These are phyloP conservation scores for Scaptodrosophila lebanonensis DNA, from an alignment of 1,140 invertebrate species.

Conservation along the genomic window DNA sequence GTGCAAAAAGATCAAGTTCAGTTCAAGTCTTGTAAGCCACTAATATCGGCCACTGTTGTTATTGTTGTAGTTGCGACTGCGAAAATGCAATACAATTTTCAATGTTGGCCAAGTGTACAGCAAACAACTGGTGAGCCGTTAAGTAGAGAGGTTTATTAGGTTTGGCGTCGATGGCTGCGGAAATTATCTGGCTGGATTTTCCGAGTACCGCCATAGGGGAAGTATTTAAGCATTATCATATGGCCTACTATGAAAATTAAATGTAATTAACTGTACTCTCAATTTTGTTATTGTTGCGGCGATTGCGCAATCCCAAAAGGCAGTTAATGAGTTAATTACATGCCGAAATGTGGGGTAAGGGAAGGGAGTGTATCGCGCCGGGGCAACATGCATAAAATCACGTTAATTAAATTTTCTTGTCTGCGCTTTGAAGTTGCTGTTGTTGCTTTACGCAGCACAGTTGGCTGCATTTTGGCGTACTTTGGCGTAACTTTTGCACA, in stretches of 20 bases:
- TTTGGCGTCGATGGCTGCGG: slow-evolving; percentile 24
- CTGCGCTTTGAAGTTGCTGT: neutral
- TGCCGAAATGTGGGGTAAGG: slow-evolving; percentile 8
- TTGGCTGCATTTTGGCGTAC: slow-evolving; percentile 25
- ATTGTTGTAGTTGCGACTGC: too few relatives aligned
- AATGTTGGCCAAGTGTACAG: too few relatives aligned
- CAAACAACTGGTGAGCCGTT: too few relatives aligned
- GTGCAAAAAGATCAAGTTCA: too few relatives aligned
- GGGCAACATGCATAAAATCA: slow-evolving; percentile 27
- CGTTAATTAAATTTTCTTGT: slow-evolving; percentile 12
- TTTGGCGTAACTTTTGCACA: neutral
- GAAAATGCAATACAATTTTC: too few relatives aligned
- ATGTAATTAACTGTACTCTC: slow-evolving; percentile 50
- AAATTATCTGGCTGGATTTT: slow-evolving; percentile 41
- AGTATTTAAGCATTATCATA: slow-evolving; percentile 26
- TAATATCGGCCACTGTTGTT: too few relatives aligned
- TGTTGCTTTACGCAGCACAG: slow-evolving; percentile 8
- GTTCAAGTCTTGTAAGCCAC: too few relatives aligned
- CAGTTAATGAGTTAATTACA: slow-evolving; percentile 37
- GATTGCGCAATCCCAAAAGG: slow-evolving; percentile 42
- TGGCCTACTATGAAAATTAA: slow-evolving; percentile 63
- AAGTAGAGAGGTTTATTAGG: slow-evolving; percentile 44
- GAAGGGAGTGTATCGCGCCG: neutral
- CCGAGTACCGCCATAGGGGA: slow-evolving; percentile 44
- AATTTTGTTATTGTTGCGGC: too few relatives aligned